These are phyloP conservation scores for Saccostrea glomerata DNA, from an alignment of 1,140 invertebrate genomes.

Conservation along the genomic window DNA sequence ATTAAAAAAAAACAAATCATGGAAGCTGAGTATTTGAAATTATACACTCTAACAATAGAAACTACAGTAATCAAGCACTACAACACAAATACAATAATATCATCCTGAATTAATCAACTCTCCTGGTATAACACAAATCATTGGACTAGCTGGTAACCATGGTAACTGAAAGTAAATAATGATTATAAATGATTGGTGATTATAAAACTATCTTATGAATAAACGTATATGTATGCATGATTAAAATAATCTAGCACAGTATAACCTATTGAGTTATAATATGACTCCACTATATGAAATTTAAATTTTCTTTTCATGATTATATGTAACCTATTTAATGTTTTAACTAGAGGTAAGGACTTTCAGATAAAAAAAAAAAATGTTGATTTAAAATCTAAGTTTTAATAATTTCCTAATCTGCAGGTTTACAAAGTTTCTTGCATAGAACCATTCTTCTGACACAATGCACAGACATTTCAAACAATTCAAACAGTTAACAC, in stretches of 20 bases:
- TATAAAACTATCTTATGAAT: not conserved
- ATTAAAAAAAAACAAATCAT: not conserved
- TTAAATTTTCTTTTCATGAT: not conserved
- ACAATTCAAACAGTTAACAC: not conserved
- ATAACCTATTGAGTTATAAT: not conserved
- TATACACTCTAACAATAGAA: not conserved
- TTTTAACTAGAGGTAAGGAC: not conserved
- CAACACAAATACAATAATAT: conserved; percentile 19
- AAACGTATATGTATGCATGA: conserved; percentile 3
- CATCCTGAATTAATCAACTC: not conserved
- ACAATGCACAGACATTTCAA: not conserved
- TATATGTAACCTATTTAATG: not conserved
- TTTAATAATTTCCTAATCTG: not conserved
- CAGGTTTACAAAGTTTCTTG: not conserved
- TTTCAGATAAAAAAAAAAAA: not conserved
- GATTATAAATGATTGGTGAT: conserved; percentile 2
- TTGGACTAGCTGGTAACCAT: not conserved
- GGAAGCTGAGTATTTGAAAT: conserved; percentile 24
- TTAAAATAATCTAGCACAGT: not conserved
- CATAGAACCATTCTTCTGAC: not conserved
- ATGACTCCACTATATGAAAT: not conserved
- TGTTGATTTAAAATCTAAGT: not conserved
- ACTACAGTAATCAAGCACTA: not conserved
- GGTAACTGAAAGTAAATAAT: not conserved
- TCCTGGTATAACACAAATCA: conserved; percentile 15